Percentiles rank a stretch among this genome's conserved stretches.
Conservation (phyloP, 92 coral and sea anemone species). For the Epizoanthus stellaris region DNA sequence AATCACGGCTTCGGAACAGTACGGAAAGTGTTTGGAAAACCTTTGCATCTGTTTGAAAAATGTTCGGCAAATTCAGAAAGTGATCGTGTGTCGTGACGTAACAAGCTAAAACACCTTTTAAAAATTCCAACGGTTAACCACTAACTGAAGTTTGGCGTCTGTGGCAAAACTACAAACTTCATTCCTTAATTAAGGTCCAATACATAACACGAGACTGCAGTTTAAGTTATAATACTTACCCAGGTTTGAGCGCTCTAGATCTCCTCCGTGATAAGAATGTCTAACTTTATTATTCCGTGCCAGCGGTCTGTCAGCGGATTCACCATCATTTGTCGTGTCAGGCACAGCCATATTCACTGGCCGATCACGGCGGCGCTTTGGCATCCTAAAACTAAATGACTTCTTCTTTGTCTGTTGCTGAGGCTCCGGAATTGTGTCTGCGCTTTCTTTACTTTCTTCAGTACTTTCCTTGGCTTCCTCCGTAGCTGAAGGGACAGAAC, state of each 20-base stretch:
- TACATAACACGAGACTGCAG: too few species aligned
- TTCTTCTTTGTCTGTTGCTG: background rate
- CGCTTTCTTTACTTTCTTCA: constrained; percentile 8
- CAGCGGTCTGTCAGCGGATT: constrained; percentile 26
- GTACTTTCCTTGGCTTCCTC: constrained; percentile 32
- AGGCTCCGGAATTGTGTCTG: background rate
- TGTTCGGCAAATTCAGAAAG: too few species aligned
- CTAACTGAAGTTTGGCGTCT: too few species aligned
- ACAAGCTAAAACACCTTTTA: too few species aligned
- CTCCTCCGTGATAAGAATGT: constrained; percentile 88
- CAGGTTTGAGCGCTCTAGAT: constrained; percentile 61
- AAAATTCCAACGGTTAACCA: too few species aligned
- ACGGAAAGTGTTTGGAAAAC: too few species aligned
- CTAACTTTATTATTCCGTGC: constrained; percentile 71
- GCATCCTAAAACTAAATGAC: constrained; percentile 13
- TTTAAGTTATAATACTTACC: constrained; percentile 51
- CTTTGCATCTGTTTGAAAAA: too few species aligned
- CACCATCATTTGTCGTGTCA: constrained; percentile 48
- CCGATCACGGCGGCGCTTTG: constrained; percentile 57
- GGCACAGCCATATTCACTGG: constrained; percentile 83
- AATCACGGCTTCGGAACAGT: too few species aligned
- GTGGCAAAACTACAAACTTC: too few species aligned
- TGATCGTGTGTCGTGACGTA: too few species aligned
- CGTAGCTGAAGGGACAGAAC: constrained; percentile 32
- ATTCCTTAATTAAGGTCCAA: too few species aligned